phyloP scores from a whole-genome alignment of 2,888 invertebrate genomes.

The Leptinotarsa rubiginosa region DNA sequence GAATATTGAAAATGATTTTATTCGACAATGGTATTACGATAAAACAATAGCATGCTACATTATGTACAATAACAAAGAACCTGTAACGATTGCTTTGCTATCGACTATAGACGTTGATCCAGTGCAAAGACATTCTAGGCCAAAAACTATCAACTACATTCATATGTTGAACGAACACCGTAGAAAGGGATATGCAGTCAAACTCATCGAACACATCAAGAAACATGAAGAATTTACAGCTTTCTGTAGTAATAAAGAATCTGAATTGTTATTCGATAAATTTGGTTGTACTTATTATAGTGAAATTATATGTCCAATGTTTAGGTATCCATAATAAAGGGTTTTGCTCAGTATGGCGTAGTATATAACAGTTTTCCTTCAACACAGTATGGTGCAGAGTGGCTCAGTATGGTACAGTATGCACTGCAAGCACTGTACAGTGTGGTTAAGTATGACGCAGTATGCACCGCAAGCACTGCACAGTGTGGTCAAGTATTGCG shows the following conservation, averaged over 20 bases:
- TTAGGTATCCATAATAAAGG: background rate
- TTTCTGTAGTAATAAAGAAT: background rate
- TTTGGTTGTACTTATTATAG: background rate
- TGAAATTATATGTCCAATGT: background rate
- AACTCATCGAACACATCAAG: background rate
- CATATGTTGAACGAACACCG: background rate
- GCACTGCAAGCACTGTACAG: background rate
- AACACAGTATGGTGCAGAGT: background rate
- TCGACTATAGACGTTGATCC: background rate
- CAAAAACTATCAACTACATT: background rate
- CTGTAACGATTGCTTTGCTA: background rate
- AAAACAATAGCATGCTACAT: background rate
- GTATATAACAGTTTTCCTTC: background rate
- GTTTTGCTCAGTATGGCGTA: background rate
- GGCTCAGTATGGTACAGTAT: background rate
- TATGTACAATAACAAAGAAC: background rate
- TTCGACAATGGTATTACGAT: constrained; percentile 8
- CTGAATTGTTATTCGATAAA: background rate
- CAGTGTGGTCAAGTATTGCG: background rate
- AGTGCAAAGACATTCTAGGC: background rate
- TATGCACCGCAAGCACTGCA: background rate
- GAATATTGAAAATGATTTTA: constrained; percentile 3
- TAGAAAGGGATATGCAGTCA: background rate
- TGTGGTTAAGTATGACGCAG: background rate
- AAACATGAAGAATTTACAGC: background rate